Evolutionary conservation across 2,797 vertebrate species (phyloP), one percentile per base, ranked within the genome.

Genomic region (Pseudochromis fuscus): DNA sequence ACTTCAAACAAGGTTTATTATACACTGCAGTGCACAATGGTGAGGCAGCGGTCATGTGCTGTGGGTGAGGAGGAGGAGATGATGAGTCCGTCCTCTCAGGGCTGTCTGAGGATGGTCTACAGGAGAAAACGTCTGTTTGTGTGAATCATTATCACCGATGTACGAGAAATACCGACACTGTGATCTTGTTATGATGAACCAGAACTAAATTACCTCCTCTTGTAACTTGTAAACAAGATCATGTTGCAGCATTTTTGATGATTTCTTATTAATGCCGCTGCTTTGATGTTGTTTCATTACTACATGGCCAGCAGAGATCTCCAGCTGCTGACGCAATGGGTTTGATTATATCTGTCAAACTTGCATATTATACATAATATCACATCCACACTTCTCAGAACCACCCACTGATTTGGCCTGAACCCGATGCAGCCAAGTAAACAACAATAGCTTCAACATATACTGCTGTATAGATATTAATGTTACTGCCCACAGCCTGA

Each of bases 1-100:
- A 91, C 92, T 93, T 91, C 89, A 93, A 93, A 92, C 90, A 88
- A 88, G 91, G 90, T 93, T 94, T 92, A 93, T 93, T 93, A 93
- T 88, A 91, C 75, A 87, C 90, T 85, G 82, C 77, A 65, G 76
- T 60, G 83, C 84, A 90, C 89, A 89, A 84, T 85, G 64, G 87
- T 87, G 90, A 92, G 87, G 84, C 60, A 51, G 78, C 50, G 68
- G 85, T 63, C 81, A 49, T 63, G 82, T 59, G 67, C 45, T 83
- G 75, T 27, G 75, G 69, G 74, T 88, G 77, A 85, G 78, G 73
- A 33, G 31, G 31, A 11, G 66, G 67, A 64, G 56, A 33, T 23
- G 66, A 71, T 72, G 67, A 62, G 52, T 69, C 62, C 65, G 52
- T 69, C 62, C 65, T 65, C 49, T 73, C 55, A 45, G 11, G 40